A percentile compares a stretch with the other conserved stretches of the same genome.
Evolutionary conservation across 2,797 vertebrate genomes (phyloP).

Genomic region (Microctenopoma steveboyesi): DNA sequence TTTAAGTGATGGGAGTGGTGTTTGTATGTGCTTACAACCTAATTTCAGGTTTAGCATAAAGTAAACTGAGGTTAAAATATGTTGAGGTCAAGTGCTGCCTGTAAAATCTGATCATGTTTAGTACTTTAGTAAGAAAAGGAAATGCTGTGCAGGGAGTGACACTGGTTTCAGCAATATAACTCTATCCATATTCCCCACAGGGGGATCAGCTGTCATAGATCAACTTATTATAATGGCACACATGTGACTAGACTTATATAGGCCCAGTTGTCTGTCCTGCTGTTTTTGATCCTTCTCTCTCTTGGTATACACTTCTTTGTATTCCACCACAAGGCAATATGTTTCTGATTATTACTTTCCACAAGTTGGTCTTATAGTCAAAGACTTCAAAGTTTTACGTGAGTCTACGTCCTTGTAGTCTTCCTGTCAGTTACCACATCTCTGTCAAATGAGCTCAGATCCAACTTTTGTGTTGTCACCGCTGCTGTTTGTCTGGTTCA

Average conservation of each 20-base stretch:
- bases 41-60: neutral
- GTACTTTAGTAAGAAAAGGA: slow-evolving; percentile 9
- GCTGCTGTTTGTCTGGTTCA: slow-evolving; percentile 5
- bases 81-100: slow-evolving; percentile 6
- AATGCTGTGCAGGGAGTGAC: neutral
- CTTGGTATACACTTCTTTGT: neutral
- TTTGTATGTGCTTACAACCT: neutral
- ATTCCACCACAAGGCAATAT: neutral
- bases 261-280: slow-evolving; percentile 23
- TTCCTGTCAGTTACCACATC: slow-evolving; percentile 3
- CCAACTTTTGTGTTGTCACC: slow-evolving; percentile 12
- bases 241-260: slow-evolving; percentile 50
- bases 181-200: slow-evolving; percentile 13
- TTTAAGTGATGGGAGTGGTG: neutral
- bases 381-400: slow-evolving; percentile 12
- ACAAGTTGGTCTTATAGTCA: slow-evolving; percentile 9
- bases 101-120: slow-evolving; percentile 11
- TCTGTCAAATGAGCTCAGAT: slow-evolving; percentile 18
- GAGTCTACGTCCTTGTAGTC: neutral
- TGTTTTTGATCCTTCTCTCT: slow-evolving; percentile 13
- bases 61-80: neutral
- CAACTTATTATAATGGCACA: slow-evolving; percentile 58
- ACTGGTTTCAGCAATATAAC: slow-evolving; percentile 7
- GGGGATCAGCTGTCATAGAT: slow-evolving; percentile 53
- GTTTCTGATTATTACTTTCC: neutral